Base-by-base conservation (phyloP, 2,888 invertebrate genomes). In the Thereva nobilitata region DNA sequence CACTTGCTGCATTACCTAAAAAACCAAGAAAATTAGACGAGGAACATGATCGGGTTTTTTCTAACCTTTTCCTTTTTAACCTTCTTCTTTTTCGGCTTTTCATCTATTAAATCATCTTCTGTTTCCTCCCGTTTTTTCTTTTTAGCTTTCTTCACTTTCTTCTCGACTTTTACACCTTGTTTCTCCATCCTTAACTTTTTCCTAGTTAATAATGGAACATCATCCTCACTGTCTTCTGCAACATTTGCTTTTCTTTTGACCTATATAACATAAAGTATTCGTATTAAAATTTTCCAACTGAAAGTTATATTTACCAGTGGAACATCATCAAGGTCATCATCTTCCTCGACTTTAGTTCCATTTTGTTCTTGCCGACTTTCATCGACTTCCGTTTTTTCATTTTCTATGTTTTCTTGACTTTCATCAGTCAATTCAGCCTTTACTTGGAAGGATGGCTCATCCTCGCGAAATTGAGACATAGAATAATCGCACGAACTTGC, bases 401-500 rank as follows among this genome's bases (percentile, higher is more conserved):
- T 75, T 50, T 78, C 79, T 6, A 83, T 74, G 80, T 67, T 84
- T 3, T 69, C 57, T 8, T 69, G 70, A 10, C 84, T 83, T 73
- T 86, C 84, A 73, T 86, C 86, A 73, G 84, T 85, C 37, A 71
- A 53, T 74, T 86, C 84, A 72, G 85, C 86, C 74, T 85, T 86
- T 34, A 70, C 63, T 5, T 75, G 76, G 70, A 78, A 83, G 42
- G 77, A 70, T 3, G 83, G 80, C 72, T 86, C 85, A 70, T 83
- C 80, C 57, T 79, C 79, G 50, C 83, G 82, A 73, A 89, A 89
- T 74, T 88, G 87, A 52, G 90, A 88, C 78, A 90, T 72, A 54
- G 86, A 89, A 77, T 89, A 89, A 76, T 89, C 89, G 78, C 89
- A 89, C 55, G 88, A 89, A 70, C 89, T 89, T n/a, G 85, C 85